phyloP scores from a whole-genome alignment of 2,113 vertebrate species.

The Axis porcinus region DNA sequence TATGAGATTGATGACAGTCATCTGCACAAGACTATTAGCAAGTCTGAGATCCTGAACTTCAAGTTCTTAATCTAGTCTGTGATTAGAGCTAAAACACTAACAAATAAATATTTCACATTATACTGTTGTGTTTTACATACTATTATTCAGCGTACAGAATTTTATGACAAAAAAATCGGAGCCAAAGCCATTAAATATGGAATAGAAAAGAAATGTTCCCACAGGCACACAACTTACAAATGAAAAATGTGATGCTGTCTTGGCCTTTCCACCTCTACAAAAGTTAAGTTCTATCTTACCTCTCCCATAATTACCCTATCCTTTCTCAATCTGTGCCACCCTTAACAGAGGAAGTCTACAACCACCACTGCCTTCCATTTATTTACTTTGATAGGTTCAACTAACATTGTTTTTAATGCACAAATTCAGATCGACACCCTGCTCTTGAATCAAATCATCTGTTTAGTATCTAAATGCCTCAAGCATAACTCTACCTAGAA shows the following conservation, averaged over 20 bases:
- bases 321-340: background rate
- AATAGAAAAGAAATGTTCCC: background rate
- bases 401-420: background rate
- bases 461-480: background rate
- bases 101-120: background rate
- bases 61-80: background rate
- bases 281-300: background rate
- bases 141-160: background rate
- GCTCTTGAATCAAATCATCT: background rate
- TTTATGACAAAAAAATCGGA: background rate
- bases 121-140: background rate
- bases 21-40: background rate
- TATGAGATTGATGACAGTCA: background rate
- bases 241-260: background rate
- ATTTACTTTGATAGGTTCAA: background rate
- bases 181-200: background rate
- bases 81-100: background rate
- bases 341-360: background rate
- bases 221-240: background rate
- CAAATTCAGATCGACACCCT: background rate
- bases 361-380: background rate
- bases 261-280: background rate
- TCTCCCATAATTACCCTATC: background rate
- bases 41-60: background rate
- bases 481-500: background rate